These are phyloP conservation scores for Corydoras sp. DNA, from an alignment of 2,113 vertebrate genomes.

Conservation along the genomic window DNA sequence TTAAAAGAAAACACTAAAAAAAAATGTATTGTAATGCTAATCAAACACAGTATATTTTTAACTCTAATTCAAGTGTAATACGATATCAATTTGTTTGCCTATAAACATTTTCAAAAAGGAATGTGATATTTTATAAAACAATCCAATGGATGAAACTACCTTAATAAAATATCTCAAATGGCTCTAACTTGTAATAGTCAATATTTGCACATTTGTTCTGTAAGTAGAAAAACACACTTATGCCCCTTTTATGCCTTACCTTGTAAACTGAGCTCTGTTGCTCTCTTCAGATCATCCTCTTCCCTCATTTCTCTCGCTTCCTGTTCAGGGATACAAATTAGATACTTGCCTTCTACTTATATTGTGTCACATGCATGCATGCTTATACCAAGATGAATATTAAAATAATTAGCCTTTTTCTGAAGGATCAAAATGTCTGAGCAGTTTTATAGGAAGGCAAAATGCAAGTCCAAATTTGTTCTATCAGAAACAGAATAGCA, in stretches of 20 bases:
- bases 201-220: not conserved
- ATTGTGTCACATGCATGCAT: no score
- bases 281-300: slow-evolving; percentile 95
- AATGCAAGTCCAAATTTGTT: no score
- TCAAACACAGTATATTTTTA: not conserved
- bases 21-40: not conserved
- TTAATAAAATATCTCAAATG: not conserved
- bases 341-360: not conserved
- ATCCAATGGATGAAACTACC: not conserved
- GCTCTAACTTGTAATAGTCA: not conserved
- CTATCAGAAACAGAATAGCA: no score
- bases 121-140: not conserved
- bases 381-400: no score
- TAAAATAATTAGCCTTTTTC: no score
- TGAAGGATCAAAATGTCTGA: no score
- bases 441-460: no score
- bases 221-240: not conserved
- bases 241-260: slow-evolving; percentile 59
- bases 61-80: not conserved
- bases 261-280: slow-evolving; percentile 96
- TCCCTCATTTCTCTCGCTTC: slow-evolving; percentile 95
- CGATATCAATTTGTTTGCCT: no score
- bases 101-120: no score
- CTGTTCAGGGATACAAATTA: slow-evolving; percentile 53
- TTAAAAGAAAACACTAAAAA: no score